Conservation (phyloP, 2,113 vertebrate genomes). For the Campylomormyrus numenius region DNA sequence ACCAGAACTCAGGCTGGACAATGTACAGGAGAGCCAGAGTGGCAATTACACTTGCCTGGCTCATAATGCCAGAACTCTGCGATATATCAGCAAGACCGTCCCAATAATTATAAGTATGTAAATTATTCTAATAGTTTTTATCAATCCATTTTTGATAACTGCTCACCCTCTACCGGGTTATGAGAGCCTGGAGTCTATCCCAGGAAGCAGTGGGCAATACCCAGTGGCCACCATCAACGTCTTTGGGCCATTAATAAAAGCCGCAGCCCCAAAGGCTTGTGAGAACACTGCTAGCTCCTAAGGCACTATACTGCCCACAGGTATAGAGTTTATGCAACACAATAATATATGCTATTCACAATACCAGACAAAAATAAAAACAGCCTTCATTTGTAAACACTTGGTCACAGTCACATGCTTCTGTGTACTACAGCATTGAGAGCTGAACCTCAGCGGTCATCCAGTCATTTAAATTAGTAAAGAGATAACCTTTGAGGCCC, state of each 20-base stretch:
- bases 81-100: conserved; percentile 26
- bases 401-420: not conserved
- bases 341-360: not conserved
- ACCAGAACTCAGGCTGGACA: conserved; percentile 30
- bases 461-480: not conserved
- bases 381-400: not conserved
- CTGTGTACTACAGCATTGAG: not conserved
- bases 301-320: not conserved
- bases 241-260: not conserved
- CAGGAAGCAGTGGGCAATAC: not conserved
- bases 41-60: conserved; percentile 54
- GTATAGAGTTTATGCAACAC: not conserved
- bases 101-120: conserved; percentile 31
- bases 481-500: not conserved
- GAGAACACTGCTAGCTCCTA: not conserved
- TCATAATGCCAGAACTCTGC: conserved; percentile 46
- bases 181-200: not conserved
- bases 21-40: conserved; percentile 14
- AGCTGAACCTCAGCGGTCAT: not conserved
- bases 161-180: not conserved
- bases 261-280: not conserved
- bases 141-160: not conserved
- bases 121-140: not conserved
- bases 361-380: not conserved
- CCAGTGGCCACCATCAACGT: not conserved